These are phyloP conservation scores for Drosophila jambulina DNA, from an alignment of 1,140 invertebrate species.

Conservation along the genomic window DNA sequence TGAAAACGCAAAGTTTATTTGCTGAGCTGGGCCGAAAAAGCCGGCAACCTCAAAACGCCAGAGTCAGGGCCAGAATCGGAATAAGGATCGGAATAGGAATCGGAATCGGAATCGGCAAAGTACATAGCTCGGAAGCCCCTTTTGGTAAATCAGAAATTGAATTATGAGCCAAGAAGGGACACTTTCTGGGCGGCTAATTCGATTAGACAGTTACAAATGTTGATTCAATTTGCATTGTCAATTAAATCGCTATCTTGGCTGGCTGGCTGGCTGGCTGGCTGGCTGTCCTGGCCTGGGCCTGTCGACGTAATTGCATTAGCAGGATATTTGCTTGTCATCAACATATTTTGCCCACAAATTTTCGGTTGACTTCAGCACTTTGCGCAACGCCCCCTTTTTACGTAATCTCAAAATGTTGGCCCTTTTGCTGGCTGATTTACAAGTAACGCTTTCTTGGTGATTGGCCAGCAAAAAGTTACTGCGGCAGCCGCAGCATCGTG, in stretches of 20 bases:
- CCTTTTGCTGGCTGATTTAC: slow-evolving; percentile 33
- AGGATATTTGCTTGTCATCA: slow-evolving; percentile 40
- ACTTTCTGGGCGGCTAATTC: slow-evolving; percentile 56
- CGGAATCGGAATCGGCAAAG: not conserved
- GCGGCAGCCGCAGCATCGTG: slow-evolving; percentile 50
- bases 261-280: not conserved
- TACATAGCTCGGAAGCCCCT: slow-evolving; percentile 2
- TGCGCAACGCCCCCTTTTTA: slow-evolving; percentile 62
- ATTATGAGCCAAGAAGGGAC: slow-evolving; percentile 43
- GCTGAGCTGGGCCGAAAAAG: slow-evolving; percentile 56
- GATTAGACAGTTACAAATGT: slow-evolving; percentile 69
- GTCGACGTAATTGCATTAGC: slow-evolving; percentile 66
- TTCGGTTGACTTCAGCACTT: slow-evolving; percentile 51
- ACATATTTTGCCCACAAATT: slow-evolving; percentile 46
- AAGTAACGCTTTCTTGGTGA: slow-evolving; percentile 58
- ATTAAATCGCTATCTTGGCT: slow-evolving; percentile 56
- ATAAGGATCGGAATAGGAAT: not conserved
- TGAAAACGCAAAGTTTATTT: slow-evolving; percentile 75
- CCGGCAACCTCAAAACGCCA: slow-evolving; percentile 12
- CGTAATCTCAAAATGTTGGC: slow-evolving; percentile 47
- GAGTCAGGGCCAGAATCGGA: not conserved
- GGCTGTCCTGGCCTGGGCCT: not conserved
- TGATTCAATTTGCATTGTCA: slow-evolving; percentile 80
- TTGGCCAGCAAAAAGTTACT: slow-evolving; percentile 70
- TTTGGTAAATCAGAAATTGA: slow-evolving; percentile 51